Base-by-base conservation (phyloP, 1,140 invertebrate species). In the Saccostrea glomerata region DNA sequence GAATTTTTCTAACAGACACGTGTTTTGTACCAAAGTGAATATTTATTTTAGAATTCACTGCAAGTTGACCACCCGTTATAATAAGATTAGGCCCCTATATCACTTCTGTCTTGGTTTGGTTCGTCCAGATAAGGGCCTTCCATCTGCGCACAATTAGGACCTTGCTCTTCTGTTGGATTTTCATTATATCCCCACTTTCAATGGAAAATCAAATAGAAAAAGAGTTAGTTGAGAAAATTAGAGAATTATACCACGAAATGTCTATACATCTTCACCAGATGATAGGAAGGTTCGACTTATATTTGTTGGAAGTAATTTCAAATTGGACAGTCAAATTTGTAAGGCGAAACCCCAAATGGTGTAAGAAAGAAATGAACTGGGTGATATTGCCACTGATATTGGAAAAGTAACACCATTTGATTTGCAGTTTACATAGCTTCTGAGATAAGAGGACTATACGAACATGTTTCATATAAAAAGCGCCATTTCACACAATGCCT, bases 1-100 rank as follows among this genome's bases (percentile, higher is more conserved):
- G 70, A 77, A 77, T 36, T 77, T 77, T 23, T 25, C 70, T 84
- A 84, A 84, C 54, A 55, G 82, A n/a, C 82, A 84, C 55, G 55
- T 84, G 82, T 84, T 84, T 20, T 9, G 47, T 55, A 17, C 47
- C 55, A 55, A 84, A 13, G 40, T 55, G 82, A 54, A 84, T 84
- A 84, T 84, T 56, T 84, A 54, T 84, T 84, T 84, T 56, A 55
- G 47, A 84, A 30, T 84, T 36, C 82, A 56, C 36, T 56, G 36
- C 47, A 56, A 23, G 23, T 54, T 54, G 47, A 56, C 47, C 82
- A 82, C 17, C 82, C n/a, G 40, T 25, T 17, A 23, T 84, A 84
- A 84, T 84, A 20, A 84, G 82, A 84, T 84, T 84, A 56, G 13
- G n/a, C 20, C 47, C 82, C 40, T 55, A 54, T 30, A 54, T 84